A percentile compares a stretch with the other conserved stretches of the same genome.
phyloP scores from a whole-genome alignment of 2,888 invertebrate genomes.

The Tinea semifulvella region DNA sequence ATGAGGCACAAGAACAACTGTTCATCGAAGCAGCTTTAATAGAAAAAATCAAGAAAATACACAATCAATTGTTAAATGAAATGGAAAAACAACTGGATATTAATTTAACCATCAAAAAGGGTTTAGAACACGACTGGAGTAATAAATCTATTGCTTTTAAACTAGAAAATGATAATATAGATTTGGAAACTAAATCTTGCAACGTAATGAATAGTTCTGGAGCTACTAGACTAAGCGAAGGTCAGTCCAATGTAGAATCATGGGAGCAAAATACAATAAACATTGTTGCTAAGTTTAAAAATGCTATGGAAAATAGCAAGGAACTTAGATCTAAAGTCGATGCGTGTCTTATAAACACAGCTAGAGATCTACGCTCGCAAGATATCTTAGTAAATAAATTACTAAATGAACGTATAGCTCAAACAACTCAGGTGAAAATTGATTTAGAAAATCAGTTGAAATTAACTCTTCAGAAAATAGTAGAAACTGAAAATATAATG shows the following conservation, averaged over 20 bases:
- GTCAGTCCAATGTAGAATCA: conserved; percentile 83
- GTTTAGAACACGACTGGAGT: conserved; percentile 89
- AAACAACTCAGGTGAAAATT: conserved; percentile 77
- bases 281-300: conserved; percentile 77
- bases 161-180: conserved; percentile 76
- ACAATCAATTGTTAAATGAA: conserved; percentile 71
- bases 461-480: conserved; percentile 49
- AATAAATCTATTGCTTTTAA: conserved; percentile 84
- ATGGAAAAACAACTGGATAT: conserved; percentile 75
- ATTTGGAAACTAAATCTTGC: conserved; percentile 73
- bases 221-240: conserved; percentile 79
- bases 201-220: conserved; percentile 82
- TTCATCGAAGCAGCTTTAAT: conserved; percentile 76
- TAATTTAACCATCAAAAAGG: conserved; percentile 79
- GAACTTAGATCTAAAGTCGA: conserved; percentile 76
- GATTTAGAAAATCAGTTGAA: conserved; percentile 75
- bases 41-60: conserved; percentile 71
- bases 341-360: conserved; percentile 76
- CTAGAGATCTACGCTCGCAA: conserved; percentile 82
- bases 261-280: conserved; percentile 86
- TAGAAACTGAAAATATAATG: conserved; percentile 50
- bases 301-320: conserved; percentile 75
- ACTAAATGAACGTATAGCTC: conserved; percentile 74
- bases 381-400: conserved; percentile 82
- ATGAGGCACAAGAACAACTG: conserved; percentile 78